Percentiles rank a stretch among this genome's conserved stretches.
These are phyloP conservation scores for Hyperoplus lanceolatus DNA, from an alignment of 2,797 vertebrate genomes.

Conservation along the genomic window DNA sequence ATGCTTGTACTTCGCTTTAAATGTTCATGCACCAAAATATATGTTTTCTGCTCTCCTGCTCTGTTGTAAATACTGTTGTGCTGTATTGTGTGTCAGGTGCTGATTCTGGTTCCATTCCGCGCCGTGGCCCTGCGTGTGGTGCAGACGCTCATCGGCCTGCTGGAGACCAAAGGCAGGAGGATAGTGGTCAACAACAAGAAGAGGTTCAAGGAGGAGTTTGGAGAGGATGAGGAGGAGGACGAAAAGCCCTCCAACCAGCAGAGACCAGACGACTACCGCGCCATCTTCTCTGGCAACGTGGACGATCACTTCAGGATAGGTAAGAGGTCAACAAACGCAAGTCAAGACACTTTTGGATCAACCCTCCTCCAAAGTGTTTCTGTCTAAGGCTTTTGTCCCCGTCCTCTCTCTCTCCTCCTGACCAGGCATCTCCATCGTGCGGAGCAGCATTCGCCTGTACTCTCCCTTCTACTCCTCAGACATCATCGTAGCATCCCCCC, in stretches of 20 bases:
- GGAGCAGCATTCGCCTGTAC: constrained; percentile 92
- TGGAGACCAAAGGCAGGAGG: constrained; percentile 90
- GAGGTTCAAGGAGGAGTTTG: constrained; percentile 94
- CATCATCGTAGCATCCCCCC: constrained; percentile 95
- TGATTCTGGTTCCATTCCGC: constrained; percentile 94
- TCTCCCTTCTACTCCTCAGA: constrained; percentile 97
- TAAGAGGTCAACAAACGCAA: constrained; percentile 52
- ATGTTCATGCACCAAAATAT: not conserved
- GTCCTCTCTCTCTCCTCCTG: constrained; percentile 4
- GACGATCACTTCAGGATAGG: constrained; percentile 98
- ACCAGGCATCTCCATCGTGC: constrained; percentile 92
- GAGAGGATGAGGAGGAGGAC: constrained; percentile 85
- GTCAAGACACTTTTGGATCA: not conserved
- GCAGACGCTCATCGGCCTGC: constrained; percentile 90
- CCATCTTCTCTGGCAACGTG: constrained; percentile 94
- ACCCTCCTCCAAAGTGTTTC: accelerated
- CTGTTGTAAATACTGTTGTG: not conserved
- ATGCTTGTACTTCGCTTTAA: not conserved
- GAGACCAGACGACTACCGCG: constrained; percentile 94
- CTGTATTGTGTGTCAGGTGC: constrained; percentile 83
- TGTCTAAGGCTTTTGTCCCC: not conserved
- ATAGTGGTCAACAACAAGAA: constrained; percentile 96
- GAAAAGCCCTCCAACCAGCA: constrained; percentile 88
- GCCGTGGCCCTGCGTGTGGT: constrained; percentile 90
- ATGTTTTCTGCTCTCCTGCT: not conserved